Base-by-base conservation (phyloP, 2,113 vertebrate species). In the Gnathonemus echidnorhynchus region DNA sequence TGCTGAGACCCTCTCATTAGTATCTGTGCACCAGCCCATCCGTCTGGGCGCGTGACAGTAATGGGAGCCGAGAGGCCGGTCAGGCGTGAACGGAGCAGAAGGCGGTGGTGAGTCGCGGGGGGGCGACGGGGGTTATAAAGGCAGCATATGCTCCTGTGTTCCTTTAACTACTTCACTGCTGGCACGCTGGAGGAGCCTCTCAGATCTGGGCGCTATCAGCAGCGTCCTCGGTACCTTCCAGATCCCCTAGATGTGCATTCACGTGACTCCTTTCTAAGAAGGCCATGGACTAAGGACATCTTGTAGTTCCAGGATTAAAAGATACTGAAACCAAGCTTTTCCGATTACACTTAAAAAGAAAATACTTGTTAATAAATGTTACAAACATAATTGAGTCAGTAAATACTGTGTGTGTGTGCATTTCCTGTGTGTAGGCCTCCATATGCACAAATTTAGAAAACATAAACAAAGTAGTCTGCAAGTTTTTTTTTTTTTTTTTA, bases 1-100 rank as follows among this genome's bases (percentile, higher is more conserved):
- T 35, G 56, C 91, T 91, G 90, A 92, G 90, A 87, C 56, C 88
- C 77, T 62, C 91, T 92, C 91, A 90, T 92, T 92, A 92, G 90
- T 89, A 88, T 87, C 91, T 83, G 21, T 84, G 77, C 74, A 24
- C 62, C 88, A 49, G 91, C 90, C 53, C 90, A 90, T 91, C 90
- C 90, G 89, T 92, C 91, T 90, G 92, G 90, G 87, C 85, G 87
- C 86, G 84, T 88, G 86, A 90, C 77, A 88, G 89, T 66, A 90
- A 90, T 74, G 91, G 87, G 88, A 93, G 90, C 62, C 89, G 88
- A 92, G 84, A 83, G 90, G 89, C 90, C 66, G 31, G 88, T 88
- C 86, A 88, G 90, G 86, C 90, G 89, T 91, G 91, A 91, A 91
- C 77, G 88, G 31, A 58, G 48, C 90, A 86, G 90, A 53, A 86